phyloP scores from a whole-genome alignment of 2,113 vertebrate genomes.

The Rhipidura dahli region DNA sequence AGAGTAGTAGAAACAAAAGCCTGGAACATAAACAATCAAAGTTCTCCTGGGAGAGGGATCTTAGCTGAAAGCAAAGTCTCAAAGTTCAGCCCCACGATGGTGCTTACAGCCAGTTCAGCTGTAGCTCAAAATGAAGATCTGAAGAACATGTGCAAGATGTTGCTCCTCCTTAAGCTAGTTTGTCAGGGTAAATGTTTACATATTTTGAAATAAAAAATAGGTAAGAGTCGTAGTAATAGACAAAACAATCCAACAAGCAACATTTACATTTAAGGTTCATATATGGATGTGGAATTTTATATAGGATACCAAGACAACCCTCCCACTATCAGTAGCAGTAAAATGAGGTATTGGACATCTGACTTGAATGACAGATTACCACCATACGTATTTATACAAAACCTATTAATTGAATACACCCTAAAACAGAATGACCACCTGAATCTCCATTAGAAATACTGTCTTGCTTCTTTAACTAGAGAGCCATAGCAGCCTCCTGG shows the following conservation, averaged over 20 bases:
- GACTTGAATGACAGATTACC: background rate
- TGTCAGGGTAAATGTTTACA: background rate
- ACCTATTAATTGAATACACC: background rate
- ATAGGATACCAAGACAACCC: background rate
- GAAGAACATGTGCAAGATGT: background rate
- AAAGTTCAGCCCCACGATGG: background rate
- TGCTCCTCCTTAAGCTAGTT: background rate
- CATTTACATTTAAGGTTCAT: background rate
- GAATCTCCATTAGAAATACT: background rate
- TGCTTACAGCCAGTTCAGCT: background rate
- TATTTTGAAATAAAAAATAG: background rate
- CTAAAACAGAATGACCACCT: background rate
- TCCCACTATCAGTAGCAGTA: background rate
- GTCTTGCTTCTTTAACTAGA: background rate
- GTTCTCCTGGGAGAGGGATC: background rate
- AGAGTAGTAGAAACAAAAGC: slow-evolving; percentile 62
- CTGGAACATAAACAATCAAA: slow-evolving; percentile 40
- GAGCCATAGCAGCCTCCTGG: background rate
- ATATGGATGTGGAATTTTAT: background rate
- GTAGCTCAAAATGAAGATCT: background rate
- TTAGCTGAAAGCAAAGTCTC: background rate
- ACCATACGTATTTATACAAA: too few relatives aligned
- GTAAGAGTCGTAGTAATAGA: background rate
- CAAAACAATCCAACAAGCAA: background rate
- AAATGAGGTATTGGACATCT: background rate